Percentiles rank a stretch among this genome's conserved stretches.
These are phyloP conservation scores for Melangyna quadrimaculata DNA, from an alignment of 2,888 invertebrate genomes.

Conservation along the genomic window DNA sequence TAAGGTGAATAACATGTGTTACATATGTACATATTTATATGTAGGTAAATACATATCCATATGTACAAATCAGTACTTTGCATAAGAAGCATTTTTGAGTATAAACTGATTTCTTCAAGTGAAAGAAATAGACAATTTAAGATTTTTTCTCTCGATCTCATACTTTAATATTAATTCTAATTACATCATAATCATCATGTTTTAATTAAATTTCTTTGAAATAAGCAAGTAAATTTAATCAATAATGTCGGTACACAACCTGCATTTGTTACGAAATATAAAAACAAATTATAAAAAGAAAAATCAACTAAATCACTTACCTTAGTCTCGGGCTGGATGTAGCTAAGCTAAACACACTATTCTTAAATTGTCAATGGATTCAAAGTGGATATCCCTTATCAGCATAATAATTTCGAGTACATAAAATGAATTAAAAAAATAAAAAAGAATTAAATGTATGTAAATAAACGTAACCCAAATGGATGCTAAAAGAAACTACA, in stretches of 20 bases:
- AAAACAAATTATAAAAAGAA: neutral
- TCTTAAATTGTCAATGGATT: neutral
- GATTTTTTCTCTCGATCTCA: neutral
- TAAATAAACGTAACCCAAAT: constrained; percentile 15
- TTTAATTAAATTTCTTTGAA: neutral
- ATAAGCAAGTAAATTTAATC: neutral
- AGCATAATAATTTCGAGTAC: neutral
- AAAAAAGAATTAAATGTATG: neutral
- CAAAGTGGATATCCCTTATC: neutral
- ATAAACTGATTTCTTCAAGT: neutral
- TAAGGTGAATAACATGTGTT: neutral
- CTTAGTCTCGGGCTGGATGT: neutral
- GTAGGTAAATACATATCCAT: neutral
- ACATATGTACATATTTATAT: neutral
- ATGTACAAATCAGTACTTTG: neutral
- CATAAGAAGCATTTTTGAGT: neutral
- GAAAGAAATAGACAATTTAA: neutral
- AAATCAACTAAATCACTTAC: constrained; percentile 11
- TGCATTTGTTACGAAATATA: neutral
- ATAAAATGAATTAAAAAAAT: neutral
- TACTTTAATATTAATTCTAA: neutral
- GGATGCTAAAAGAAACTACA: neutral
- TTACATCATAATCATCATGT: neutral
- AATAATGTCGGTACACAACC: neutral
- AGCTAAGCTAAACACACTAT: neutral